Percentiles rank a stretch among this genome's conserved stretches.
phyloP scores from a whole-genome alignment of 2,113 vertebrate genomes.

The Tinamus guttatus region DNA sequence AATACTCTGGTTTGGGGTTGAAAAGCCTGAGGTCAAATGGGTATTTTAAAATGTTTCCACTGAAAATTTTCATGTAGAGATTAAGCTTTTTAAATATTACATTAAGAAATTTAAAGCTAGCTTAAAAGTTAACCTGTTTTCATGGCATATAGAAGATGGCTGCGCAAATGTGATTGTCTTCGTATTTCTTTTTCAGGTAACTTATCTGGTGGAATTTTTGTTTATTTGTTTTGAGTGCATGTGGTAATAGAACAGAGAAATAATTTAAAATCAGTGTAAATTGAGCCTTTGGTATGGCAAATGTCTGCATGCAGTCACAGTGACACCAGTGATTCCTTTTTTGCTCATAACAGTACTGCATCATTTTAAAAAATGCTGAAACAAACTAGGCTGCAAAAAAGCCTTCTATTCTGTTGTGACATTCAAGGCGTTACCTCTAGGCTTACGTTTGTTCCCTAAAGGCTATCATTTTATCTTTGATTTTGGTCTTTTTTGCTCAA shows the following conservation, averaged over 20 bases:
- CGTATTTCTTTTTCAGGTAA: background rate
- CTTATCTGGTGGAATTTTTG: rapidly evolving
- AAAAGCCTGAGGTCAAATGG: background rate
- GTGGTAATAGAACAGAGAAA: background rate
- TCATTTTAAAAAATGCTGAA: background rate
- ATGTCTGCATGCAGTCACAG: background rate
- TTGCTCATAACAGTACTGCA: background rate
- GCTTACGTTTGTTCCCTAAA: background rate
- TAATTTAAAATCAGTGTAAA: background rate
- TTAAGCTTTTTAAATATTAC: background rate
- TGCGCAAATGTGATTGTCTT: background rate
- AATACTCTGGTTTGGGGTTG: background rate
- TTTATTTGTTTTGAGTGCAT: background rate
- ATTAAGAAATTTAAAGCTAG: background rate
- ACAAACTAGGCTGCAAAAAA: background rate
- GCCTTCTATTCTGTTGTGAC: background rate
- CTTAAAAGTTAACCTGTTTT: background rate
- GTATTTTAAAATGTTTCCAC: background rate
- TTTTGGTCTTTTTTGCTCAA: background rate
- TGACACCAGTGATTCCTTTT: background rate
- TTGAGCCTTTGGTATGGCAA: background rate
- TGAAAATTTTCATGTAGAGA: background rate
- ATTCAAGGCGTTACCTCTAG: background rate
- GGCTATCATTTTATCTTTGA: background rate
- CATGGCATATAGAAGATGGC: background rate